Evolutionary conservation across 2,888 invertebrate genomes (phyloP), one percentile per base, ranked within the genome.

Genomic region (Fabriciana adippe): DNA sequence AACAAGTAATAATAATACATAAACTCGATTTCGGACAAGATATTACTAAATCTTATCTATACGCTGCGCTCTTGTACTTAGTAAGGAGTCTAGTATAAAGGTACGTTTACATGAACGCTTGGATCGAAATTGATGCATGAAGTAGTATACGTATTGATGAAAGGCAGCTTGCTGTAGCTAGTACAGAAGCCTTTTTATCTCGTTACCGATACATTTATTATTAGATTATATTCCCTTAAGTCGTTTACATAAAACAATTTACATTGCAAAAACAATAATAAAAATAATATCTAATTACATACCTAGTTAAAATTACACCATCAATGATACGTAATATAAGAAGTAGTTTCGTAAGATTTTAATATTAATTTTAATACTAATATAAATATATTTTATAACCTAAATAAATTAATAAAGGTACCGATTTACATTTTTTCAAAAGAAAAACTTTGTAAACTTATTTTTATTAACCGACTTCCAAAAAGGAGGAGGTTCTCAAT

Each of bases 151-250:
- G 59, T 53, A 47, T 57, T 45, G 16, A 64, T 50, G 53, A 47
- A 21, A 18, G 47, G 21, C 54, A 47, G 31, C n/a, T 14, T 6
- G 26, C 16, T 50, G 13, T 26, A 51, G 18, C 55, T 63, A 41
- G n/a, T 45, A 60, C 56, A 50, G 68, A 71, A 71, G 67, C 71
- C 69, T 45, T 66, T 51, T 64, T 65, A 69, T 71, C 66, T 66
- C 55, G 45, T 63, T 67, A 65, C 64, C 55, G 53, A 61, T 66
- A 47, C 50, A 66, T 66, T 69, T 65, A 55, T 71, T 71, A 61
- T 66, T 66, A 50, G 64, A 68, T 65, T 68, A 68, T 31, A 47
- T 16, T 60, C 26, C 41, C 45, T 55, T 26, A 15, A 21, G 15
- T 26, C 35, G 26, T 51, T 31, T n/a, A 26, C 13, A 31, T 47